Base-by-base conservation (phyloP, 2,797 vertebrate genomes). In the Miichthys miiuy region DNA sequence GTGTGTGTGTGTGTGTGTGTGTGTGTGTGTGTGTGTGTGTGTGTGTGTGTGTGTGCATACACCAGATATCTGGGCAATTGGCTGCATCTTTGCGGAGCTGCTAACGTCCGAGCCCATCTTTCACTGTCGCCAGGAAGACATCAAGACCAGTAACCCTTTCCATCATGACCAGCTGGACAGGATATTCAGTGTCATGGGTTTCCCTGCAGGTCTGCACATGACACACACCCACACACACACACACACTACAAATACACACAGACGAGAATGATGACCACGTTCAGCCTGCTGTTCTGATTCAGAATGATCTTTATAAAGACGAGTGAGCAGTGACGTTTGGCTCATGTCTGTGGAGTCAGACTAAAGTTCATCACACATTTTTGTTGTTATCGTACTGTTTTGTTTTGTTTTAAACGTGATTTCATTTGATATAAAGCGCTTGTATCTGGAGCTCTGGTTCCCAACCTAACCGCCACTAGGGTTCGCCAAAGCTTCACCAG, bases 101-200 rank as follows among this genome's bases (percentile, higher is more conserved):
- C 94, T 99, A 90, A 99, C 98, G 47, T 99, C 98, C 0, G 98
- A 99, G 91, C 98, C 98, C 64, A 99, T 99, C 90, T 99, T 99
- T 91, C 98, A 99, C 91, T 99, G 98, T 95, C 98, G 98, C 87
- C 98, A 99, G 90, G 98, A 99, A 92, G 98, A 99, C 94, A 99
- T 99, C 95, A 99, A 99, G 93, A 99, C 97, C 91, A 99, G 98
- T 93, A 99, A 99, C 91, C 98, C 98, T 66, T 99, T 99, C 91
- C 98, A 99, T 90, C 98, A 99, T 0, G 98, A 99, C 94, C 98
- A 99, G 85, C 94, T 99, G 70, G 98, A 99, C 95, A 95, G 98
- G 79, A 99, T 99, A 94, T 99, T 99, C 93, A 99, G 97, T 72
- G 97, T 99, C 88, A 99, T 99, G 98, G 98, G 98, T 81, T 99